A percentile compares a stretch with the other conserved stretches of the same genome.
Conservation (phyloP, 1,140 invertebrate species). For the Elysia chlorotica region DNA sequence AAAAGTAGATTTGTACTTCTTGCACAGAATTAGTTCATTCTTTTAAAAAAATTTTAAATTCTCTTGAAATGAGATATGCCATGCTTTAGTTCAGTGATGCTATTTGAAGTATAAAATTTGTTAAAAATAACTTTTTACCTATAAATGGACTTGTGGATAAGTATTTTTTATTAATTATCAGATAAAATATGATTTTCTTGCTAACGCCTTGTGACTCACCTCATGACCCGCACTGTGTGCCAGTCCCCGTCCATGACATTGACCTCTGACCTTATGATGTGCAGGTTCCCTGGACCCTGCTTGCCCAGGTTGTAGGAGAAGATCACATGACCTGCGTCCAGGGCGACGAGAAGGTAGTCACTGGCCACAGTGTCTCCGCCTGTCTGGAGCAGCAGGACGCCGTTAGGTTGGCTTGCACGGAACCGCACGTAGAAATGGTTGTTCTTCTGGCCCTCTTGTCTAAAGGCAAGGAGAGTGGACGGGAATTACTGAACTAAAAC, state of each 20-base stretch:
- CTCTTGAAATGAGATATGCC: background rate
- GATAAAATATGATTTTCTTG: background rate
- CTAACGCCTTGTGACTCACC: slow-evolving; percentile 23
- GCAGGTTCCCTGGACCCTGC: slow-evolving; percentile 62
- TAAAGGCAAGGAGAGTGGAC: too few species aligned
- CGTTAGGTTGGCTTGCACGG: slow-evolving; percentile 70
- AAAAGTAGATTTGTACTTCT: too few species aligned
- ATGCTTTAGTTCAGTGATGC: background rate
- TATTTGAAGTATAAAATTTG: background rate
- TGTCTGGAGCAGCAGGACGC: slow-evolving; percentile 74
- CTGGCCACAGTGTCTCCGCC: slow-evolving; percentile 64
- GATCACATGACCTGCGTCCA: slow-evolving; percentile 69
- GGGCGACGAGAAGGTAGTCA: slow-evolving; percentile 70
- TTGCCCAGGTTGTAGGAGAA: slow-evolving; percentile 71
- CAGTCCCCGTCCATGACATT: slow-evolving; percentile 75
- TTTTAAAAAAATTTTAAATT: background rate
- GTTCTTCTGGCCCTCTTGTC: slow-evolving; percentile 68
- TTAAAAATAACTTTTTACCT: background rate
- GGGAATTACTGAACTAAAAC: too few species aligned
- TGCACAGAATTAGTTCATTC: too few species aligned
- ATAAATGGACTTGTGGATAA: background rate
- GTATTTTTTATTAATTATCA: too few species aligned
- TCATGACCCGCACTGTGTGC: slow-evolving; percentile 71
- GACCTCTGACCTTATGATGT: slow-evolving; percentile 68
- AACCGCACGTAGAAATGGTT: slow-evolving; percentile 77